These are phyloP conservation scores for Hystrix cristata DNA, from an alignment of 2,113 vertebrate species.

Conservation along the genomic window DNA sequence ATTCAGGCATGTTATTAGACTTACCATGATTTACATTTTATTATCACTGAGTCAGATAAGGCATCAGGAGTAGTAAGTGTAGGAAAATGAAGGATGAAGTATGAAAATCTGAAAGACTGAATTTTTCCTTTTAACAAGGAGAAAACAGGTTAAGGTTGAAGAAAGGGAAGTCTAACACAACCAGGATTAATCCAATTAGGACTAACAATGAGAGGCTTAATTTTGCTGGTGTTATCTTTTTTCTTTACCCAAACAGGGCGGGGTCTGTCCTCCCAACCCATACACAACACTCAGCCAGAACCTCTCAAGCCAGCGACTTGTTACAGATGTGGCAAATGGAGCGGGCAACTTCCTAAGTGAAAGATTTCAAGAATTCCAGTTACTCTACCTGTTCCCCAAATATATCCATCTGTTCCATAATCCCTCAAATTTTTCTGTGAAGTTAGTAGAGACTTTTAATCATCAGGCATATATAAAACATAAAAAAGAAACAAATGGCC, in stretches of 20 bases:
- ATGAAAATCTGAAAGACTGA: neutral
- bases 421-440: neutral
- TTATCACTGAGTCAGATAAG: neutral
- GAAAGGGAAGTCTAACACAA: neutral
- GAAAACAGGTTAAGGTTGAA: neutral
- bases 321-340: neutral
- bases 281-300: neutral
- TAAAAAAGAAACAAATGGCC: neutral
- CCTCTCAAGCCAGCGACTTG: neutral
- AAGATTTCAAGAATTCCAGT: neutral
- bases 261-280: neutral
- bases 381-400: neutral
- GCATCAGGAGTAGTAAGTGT: neutral
- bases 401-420: neutral
- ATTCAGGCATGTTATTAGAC: neutral
- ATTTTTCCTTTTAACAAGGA: neutral
- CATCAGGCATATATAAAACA: neutral
- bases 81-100: neutral
- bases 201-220: neutral
- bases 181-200: neutral
- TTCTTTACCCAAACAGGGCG: neutral
- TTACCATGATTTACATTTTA: neutral
- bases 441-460: neutral
- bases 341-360: neutral
- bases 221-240: neutral